These are phyloP conservation scores for Coronaproctus castanopsis DNA, from an alignment of 2,888 invertebrate species.

Conservation along the genomic window DNA sequence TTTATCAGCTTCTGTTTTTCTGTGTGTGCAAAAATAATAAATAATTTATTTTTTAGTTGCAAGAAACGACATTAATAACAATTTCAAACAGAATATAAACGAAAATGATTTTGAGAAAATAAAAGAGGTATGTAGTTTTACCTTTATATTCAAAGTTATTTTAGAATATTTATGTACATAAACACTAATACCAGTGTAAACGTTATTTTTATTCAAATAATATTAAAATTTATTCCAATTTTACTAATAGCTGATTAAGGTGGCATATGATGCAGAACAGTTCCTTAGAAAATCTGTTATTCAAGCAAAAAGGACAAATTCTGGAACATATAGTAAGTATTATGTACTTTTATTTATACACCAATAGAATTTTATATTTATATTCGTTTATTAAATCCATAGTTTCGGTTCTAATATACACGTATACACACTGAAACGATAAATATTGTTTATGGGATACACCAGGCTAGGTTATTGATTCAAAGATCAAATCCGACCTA, in stretches of 20 bases:
- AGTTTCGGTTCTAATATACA: no score
- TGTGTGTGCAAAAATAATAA: not conserved
- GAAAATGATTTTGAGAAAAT: constrained; percentile 39
- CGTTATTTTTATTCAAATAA: no score
- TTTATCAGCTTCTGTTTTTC: not conserved
- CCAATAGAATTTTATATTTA: no score
- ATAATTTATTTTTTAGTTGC: constrained; percentile 30
- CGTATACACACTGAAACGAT: no score
- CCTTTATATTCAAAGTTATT: no score
- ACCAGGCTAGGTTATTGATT: no score
- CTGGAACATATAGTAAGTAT: not conserved
- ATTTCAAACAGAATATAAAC: constrained; percentile 44
- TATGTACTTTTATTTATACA: no score
- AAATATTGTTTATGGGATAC: no score
- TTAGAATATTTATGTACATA: no score
- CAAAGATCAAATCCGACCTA: no score
- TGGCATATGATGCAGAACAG: not conserved
- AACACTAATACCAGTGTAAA: no score
- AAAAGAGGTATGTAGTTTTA: constrained; percentile 35
- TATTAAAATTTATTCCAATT: not conserved
- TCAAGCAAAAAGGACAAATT: not conserved
- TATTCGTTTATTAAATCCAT: no score
- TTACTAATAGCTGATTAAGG: not conserved
- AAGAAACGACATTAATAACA: constrained; percentile 52
- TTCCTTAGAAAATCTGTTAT: not conserved